Conservation (phyloP, 2,113 vertebrate genomes). For the rabbit (Oryctolagus cuniculus) region DNA sequence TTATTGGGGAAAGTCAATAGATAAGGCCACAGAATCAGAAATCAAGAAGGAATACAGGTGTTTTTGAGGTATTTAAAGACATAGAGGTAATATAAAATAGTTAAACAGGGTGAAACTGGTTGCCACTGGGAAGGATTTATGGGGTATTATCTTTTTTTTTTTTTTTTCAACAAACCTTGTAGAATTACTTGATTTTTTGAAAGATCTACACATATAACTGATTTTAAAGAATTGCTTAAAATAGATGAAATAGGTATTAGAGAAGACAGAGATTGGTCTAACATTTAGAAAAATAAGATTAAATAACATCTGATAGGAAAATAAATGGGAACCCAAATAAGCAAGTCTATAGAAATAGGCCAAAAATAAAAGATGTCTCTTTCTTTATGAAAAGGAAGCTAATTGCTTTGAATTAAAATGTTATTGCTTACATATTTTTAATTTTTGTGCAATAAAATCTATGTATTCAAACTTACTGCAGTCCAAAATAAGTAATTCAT, state of each 20-base stretch:
- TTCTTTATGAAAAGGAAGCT: constrained; percentile 1
- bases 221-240: constrained; percentile 29
- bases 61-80: constrained; percentile 29
- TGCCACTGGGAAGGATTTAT: not conserved
- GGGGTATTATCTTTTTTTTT: not conserved
- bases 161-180: constrained; percentile 38
- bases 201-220: not conserved
- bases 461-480: constrained; percentile 1
- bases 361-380: constrained; percentile 28
- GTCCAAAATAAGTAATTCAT: constrained; percentile 54
- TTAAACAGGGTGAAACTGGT: not conserved
- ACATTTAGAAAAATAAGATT: constrained; percentile 3
- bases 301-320: constrained; percentile 60
- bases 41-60: not conserved
- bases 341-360: constrained; percentile 25
- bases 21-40: constrained; percentile 50
- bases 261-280: not conserved
- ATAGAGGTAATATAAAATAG: constrained; percentile 33
- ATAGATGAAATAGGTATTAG: not conserved
- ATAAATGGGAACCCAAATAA: constrained; percentile 40
- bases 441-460: constrained; percentile 59
- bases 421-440: constrained; percentile 19
- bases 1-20: not conserved
- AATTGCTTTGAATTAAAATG: constrained; percentile 63
- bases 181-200: constrained; percentile 59